Conservation (phyloP, 2,797 vertebrate species). For the Oreonectes daqikongensis region DNA sequence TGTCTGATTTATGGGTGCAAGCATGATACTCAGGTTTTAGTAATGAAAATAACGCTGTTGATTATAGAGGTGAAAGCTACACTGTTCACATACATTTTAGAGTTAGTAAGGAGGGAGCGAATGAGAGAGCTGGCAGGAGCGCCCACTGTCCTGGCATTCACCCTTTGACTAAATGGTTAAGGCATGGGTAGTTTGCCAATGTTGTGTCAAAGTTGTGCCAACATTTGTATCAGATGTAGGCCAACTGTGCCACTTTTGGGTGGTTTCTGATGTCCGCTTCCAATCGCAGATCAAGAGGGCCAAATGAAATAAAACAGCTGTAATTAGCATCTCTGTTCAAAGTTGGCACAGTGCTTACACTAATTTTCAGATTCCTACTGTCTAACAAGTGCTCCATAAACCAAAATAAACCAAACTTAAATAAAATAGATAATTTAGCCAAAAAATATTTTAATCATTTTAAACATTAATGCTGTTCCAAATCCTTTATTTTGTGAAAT, state of each 20-base stretch:
- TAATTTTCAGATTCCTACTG: slow-evolving; percentile 10
- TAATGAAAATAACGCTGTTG: too few relatives aligned
- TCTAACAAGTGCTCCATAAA: background rate
- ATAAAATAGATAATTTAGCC: background rate
- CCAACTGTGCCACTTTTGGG: slow-evolving; percentile 45
- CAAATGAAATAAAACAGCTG: slow-evolving; percentile 44
- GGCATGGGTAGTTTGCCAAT: slow-evolving; percentile 44
- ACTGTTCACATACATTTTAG: slow-evolving; percentile 20
- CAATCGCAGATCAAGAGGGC: slow-evolving; percentile 39
- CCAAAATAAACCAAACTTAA: background rate
- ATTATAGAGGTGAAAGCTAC: too few relatives aligned
- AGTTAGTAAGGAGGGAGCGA: background rate
- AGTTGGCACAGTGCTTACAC: slow-evolving; percentile 15
- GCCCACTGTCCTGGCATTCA: slow-evolving; percentile 41
- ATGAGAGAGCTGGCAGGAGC: slow-evolving; percentile 20
- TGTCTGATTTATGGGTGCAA: too few relatives aligned
- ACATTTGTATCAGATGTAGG: slow-evolving; percentile 45
- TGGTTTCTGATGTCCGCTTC: slow-evolving; percentile 40
- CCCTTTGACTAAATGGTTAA: slow-evolving; percentile 40
- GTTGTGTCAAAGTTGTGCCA: slow-evolving; percentile 47
- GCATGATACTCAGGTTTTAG: too few relatives aligned
- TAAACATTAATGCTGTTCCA: background rate
- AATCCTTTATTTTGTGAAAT: background rate
- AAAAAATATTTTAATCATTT: background rate
- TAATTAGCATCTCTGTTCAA: slow-evolving; percentile 41